These are phyloP conservation scores for Drosophila borborema DNA, from an alignment of 2,888 invertebrate genomes.

Conservation along the genomic window DNA sequence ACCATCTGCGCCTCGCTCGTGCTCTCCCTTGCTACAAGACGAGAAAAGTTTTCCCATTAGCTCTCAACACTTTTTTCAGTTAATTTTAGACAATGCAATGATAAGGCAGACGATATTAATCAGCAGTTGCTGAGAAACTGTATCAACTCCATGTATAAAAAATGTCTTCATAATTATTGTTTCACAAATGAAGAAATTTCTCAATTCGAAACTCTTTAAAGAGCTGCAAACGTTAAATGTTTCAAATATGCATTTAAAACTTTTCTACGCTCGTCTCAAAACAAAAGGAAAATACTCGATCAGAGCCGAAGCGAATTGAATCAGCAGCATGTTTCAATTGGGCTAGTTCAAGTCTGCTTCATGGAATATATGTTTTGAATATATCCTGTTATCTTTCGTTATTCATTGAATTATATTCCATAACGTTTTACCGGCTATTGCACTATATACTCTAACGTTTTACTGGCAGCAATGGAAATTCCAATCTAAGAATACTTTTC, in stretches of 20 bases:
- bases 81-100: constrained; percentile 63
- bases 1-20: neutral
- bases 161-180: neutral
- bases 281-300: neutral
- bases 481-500: no score
- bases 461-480: neutral
- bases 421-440: neutral
- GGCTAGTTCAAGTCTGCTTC: neutral
- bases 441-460: neutral
- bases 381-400: neutral
- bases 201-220: neutral
- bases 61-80: constrained; percentile 57
- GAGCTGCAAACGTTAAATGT: neutral
- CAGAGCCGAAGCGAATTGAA: neutral
- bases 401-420: neutral
- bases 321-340: neutral
- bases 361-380: neutral
- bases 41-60: constrained; percentile 50
- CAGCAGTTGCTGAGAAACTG: neutral
- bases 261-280: neutral
- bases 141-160: neutral
- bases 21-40: constrained; percentile 16
- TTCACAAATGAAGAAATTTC: neutral
- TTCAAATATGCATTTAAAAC: neutral
- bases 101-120: constrained; percentile 39